Evolutionary conservation across 2,797 vertebrate genomes (phyloP), one percentile per base, ranked within the genome.

Genomic region (Sebastiscus albofasciatus): DNA sequence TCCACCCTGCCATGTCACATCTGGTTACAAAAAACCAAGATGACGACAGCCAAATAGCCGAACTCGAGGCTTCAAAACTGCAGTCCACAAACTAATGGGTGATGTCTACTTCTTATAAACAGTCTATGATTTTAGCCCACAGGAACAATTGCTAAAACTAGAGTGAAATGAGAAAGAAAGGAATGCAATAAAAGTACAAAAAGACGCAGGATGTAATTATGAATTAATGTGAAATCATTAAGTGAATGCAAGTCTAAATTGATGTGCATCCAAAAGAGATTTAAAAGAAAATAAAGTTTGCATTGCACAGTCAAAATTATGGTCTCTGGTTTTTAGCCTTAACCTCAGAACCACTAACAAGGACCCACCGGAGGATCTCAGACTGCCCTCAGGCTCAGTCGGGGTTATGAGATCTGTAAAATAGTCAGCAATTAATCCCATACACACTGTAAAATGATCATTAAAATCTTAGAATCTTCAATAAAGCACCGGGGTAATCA

Each of bases 261-360:
- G 42, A 29, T 29, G 16, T 49, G 46, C 46, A 49, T 49, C 46
- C 46, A 59, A 64, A 20, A 26, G 16, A 10, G 16, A 27, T 67
- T 2, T 52, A n/a, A 49, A 46, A 66, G 16, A 7, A 52, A 42
- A 52, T 67, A 49, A 29, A 27, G 14, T 14, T 46, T 52, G 24
- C 24, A 46, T 66, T 49, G 18, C 46, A 49, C 46, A 20, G 46
- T 20, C 46, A 20, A 49, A 20, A 49, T 20, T 49, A 49, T 20
- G 46, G 29, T 33, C 42, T 68, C 56, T 34, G 34, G 7, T 33
- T 56, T 56, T 46, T n/a, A 39, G 24, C n/a, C 27, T 67, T 7
- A 72, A 29, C 22, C 49, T 70, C 13, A 68, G 58, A 72, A 56
- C 16, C 26, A 61, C 49, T 54, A 54, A 75, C 67, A 58, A 80